Conservation (phyloP, 2,113 vertebrate genomes). For the Cervus canadensis region DNA sequence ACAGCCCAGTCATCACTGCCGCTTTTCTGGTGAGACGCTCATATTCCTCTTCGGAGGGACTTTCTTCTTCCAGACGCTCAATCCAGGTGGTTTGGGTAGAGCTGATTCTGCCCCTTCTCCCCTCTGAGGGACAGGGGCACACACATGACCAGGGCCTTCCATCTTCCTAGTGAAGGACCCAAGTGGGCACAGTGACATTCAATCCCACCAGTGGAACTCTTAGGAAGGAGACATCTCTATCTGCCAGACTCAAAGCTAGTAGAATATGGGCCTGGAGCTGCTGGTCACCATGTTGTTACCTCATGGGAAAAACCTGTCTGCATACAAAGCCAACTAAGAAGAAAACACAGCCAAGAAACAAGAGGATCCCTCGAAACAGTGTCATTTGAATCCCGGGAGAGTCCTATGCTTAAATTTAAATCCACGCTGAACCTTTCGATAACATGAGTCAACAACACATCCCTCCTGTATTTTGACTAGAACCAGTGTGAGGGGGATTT, state of each 20-base stretch:
- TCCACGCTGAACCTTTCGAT: neutral
- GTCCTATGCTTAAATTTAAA: neutral
- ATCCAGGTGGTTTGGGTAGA: neutral
- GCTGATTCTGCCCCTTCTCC: accelerated
- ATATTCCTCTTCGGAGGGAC: neutral
- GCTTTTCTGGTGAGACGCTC: neutral
- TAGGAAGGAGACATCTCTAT: neutral
- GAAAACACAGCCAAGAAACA: neutral
- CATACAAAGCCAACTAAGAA: neutral
- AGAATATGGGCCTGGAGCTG: neutral
- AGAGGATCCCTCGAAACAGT: too few species aligned
- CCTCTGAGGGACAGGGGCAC: neutral
- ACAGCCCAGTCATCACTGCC: accelerated
- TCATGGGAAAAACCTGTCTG: neutral
- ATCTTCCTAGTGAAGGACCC: neutral
- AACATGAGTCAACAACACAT: neutral
- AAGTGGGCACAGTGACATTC: neutral
- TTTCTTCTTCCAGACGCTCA: neutral
- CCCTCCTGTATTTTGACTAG: neutral
- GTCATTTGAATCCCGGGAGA: neutral
- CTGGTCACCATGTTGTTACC: neutral
- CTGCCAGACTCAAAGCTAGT: neutral
- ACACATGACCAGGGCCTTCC: neutral
- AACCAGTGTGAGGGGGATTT: neutral
- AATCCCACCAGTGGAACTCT: neutral